Evolutionary conservation across 2,888 invertebrate species (phyloP).

Genomic region (Biston betularia): DNA sequence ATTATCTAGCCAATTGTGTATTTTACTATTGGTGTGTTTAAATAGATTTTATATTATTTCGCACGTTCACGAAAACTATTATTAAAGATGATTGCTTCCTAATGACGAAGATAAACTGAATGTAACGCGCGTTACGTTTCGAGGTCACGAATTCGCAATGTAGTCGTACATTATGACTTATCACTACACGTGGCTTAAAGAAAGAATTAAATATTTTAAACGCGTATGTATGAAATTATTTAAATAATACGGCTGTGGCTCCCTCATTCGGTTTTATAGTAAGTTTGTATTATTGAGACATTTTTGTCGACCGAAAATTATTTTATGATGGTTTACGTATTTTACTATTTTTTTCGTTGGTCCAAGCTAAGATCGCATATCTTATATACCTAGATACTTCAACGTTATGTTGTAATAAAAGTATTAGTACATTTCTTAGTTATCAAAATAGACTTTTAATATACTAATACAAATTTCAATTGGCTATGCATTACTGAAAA

Average conservation of each 20-base stretch:
- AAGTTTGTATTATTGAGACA: not conserved
- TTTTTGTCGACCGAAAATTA: not conserved
- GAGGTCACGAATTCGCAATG: constrained; percentile 42
- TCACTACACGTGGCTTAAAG: not conserved
- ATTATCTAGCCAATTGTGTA: not conserved
- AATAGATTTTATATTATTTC: constrained; percentile 36
- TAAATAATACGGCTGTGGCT: not conserved
- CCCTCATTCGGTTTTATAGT: not conserved
- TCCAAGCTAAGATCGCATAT: too few relatives aligned
- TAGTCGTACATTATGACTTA: not conserved
- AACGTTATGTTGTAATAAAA: too few relatives aligned
- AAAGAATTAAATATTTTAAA: not conserved
- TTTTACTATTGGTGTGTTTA: constrained; percentile 23
- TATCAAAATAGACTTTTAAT: too few relatives aligned
- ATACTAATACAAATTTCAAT: too few relatives aligned
- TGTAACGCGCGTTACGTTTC: constrained; percentile 33
- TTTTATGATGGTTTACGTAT: constrained; percentile 1
- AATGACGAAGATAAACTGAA: constrained; percentile 45
- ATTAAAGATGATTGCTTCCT: constrained; percentile 48
- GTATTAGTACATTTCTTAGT: too few relatives aligned
- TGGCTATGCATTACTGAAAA: too few relatives aligned
- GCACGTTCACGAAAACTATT: constrained; percentile 36
- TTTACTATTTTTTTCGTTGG: not conserved
- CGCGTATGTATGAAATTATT: not conserved
- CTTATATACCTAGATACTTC: too few relatives aligned